Evolutionary conservation across 1,140 invertebrate species (phyloP), one percentile per base, ranked within the genome.

Genomic region (Bicyclus anynana): DNA sequence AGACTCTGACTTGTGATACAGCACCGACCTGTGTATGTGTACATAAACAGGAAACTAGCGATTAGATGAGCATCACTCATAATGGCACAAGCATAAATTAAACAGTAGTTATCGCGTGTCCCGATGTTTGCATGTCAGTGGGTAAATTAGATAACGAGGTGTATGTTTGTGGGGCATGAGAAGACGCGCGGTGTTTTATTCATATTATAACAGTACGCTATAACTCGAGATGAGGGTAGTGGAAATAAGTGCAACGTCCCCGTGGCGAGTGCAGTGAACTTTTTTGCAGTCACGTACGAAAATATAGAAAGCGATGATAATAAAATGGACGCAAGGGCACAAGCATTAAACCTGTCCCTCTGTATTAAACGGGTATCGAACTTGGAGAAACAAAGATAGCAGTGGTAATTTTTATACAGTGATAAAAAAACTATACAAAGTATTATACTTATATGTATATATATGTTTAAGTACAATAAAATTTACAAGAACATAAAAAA

Each of bases 121-220:
- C 54, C 53, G 64, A 73, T 59, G 33, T 72, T 74, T 75, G 62
- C 62, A 74, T 74, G 67, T 74, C 55, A 82, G 71, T 80, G 55
- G 76, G 76, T 76, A 73, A 83, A 71, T 66, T 53, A 72, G 75
- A 84, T 82, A 81, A 72, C 35, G 62, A 68, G 67, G 78, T 69
- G 55, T 65, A 65, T 69, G 67, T 69, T 58, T 74, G 48, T 61
- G 65, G 65, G 71, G 46, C 63, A 35, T 35, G 72, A 66, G 66
- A 72, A 68, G 57, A 49, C 27, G 59, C 35, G 42, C 23, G 51
- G 53, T 52, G 20, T 66, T 58, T 73, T 69, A 57, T 62, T 56
- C 51, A 60, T 46, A 58, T 62, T 67, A 57, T 37, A 18, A 38
- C 29, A 53, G 40, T 49, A 42, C 33, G 17, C 42, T 47, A 46